phyloP scores from a whole-genome alignment of 2,113 vertebrate genomes.

The Toxotes chatareus region DNA sequence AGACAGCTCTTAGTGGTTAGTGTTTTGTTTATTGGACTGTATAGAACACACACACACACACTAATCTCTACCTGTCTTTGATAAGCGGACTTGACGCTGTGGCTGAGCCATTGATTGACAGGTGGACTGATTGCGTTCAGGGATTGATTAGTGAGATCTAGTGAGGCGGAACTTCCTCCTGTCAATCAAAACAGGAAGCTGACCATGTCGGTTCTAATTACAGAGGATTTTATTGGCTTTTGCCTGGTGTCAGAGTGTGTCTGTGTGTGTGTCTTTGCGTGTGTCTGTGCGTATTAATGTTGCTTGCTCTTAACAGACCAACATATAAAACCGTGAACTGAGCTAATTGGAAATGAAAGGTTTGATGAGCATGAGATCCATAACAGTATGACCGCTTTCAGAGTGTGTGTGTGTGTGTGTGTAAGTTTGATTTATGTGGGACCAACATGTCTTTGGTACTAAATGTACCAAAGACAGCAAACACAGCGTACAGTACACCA shows the following conservation, averaged over 20 bases:
- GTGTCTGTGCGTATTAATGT: neutral
- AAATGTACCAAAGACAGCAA: too few species aligned
- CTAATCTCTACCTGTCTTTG: constrained; percentile 19
- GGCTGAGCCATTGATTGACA: constrained; percentile 57
- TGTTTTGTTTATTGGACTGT: constrained; percentile 51
- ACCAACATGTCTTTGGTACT: too few species aligned
- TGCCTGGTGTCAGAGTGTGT: neutral
- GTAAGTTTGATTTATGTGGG: neutral
- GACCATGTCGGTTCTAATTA: constrained; percentile 46
- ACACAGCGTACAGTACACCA: too few species aligned
- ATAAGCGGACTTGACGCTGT: constrained; percentile 20
- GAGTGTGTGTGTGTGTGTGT: constrained; percentile 13
- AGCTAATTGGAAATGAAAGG: constrained; percentile 24
- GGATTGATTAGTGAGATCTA: constrained; percentile 65
- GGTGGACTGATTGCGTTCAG: constrained; percentile 59
- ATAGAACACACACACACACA: constrained; percentile 6
- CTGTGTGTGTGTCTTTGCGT: neutral
- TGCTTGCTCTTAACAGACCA: neutral
- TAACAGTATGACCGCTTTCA: neutral
- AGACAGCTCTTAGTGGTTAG: constrained; percentile 34
- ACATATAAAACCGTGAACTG: constrained; percentile 12
- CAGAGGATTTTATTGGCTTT: neutral
- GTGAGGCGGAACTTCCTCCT: constrained; percentile 56
- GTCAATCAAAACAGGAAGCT: constrained; percentile 52
- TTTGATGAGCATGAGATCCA: constrained; percentile 3